These are phyloP conservation scores for Patella depressa DNA, from an alignment of 2,888 invertebrate species.

Conservation along the genomic window DNA sequence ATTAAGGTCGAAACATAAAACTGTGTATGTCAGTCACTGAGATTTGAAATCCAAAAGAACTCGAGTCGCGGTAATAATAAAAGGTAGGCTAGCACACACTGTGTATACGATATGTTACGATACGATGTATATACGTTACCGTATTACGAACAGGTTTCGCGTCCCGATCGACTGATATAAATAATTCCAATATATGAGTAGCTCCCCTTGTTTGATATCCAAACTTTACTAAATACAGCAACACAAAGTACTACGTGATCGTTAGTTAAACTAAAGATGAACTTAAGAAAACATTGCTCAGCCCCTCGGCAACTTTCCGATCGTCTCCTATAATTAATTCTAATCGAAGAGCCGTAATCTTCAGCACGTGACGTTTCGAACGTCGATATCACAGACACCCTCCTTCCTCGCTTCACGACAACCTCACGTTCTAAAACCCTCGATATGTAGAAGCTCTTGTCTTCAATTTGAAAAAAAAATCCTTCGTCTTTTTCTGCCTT, in stretches of 20 bases:
- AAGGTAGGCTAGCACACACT: too few species aligned
- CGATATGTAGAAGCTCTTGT: conserved; percentile 7
- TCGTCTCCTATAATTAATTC: conserved; percentile 5
- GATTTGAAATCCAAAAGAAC: too few species aligned
- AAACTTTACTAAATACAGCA: too few species aligned
- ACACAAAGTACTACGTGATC: not conserved
- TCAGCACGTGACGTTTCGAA: conserved; percentile 3
- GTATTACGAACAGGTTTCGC: too few species aligned
- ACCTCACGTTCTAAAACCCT: not conserved
- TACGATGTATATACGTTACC: too few species aligned
- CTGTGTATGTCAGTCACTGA: too few species aligned
- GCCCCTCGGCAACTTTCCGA: conserved; percentile 7
- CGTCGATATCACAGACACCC: not conserved
- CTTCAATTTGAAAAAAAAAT: conserved; percentile 3
- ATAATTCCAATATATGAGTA: too few species aligned
- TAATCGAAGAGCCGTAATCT: conserved; percentile 9
- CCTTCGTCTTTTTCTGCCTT: conserved; percentile 1
- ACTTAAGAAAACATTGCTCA: conserved; percentile 10
- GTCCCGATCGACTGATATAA: too few species aligned
- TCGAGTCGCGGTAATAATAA: too few species aligned
- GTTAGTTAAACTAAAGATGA: conserved; percentile 7
- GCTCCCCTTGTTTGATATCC: too few species aligned
- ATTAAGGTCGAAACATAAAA: not conserved
- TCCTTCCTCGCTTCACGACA: not conserved
- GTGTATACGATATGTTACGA: too few species aligned